A percentile compares a stretch with the other conserved stretches of the same genome.
Evolutionary conservation across 2,888 invertebrate genomes (phyloP).

Genomic region (Macrosoma leucophasiata): DNA sequence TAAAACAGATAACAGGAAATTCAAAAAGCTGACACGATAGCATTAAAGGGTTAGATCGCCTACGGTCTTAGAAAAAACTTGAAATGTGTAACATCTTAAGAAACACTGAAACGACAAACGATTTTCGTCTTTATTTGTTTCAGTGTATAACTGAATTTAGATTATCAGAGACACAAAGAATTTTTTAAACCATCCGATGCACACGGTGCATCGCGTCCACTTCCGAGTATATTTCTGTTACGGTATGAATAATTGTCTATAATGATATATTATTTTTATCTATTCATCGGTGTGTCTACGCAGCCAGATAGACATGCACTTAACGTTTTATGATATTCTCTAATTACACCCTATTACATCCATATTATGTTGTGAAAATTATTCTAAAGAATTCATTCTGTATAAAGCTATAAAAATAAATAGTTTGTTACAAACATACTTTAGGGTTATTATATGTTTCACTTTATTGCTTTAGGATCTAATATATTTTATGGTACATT

Average conservation of each 20-base stretch:
- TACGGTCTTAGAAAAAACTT: conserved; percentile 16
- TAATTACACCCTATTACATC: conserved; percentile 24
- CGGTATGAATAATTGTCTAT: conserved; percentile 33
- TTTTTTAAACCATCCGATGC: conserved; percentile 18
- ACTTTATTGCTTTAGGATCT: too few species aligned
- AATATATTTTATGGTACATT: too few species aligned
- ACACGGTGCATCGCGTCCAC: conserved; percentile 24
- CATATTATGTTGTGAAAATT: too few species aligned
- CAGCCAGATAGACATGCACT: conserved; percentile 31
- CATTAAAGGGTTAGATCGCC: conserved; percentile 24
- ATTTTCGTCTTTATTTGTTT: background rate
- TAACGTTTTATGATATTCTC: conserved; percentile 30
- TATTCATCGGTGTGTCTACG: conserved; percentile 33
- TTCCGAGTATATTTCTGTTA: conserved; percentile 24
- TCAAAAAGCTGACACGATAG: conserved; percentile 29
- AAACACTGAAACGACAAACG: background rate
- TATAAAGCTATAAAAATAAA: too few species aligned
- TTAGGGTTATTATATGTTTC: too few species aligned
- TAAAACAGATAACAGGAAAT: conserved; percentile 35
- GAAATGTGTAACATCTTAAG: background rate
- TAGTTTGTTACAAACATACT: too few species aligned
- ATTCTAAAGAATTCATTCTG: too few species aligned
- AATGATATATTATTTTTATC: conserved; percentile 42
- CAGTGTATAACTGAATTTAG: conserved; percentile 4
- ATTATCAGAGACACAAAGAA: conserved; percentile 13